A percentile compares a stretch with the other conserved stretches of the same genome.
Evolutionary conservation across 2,888 invertebrate genomes (phyloP).

Genomic region (Cybosia mesomella): DNA sequence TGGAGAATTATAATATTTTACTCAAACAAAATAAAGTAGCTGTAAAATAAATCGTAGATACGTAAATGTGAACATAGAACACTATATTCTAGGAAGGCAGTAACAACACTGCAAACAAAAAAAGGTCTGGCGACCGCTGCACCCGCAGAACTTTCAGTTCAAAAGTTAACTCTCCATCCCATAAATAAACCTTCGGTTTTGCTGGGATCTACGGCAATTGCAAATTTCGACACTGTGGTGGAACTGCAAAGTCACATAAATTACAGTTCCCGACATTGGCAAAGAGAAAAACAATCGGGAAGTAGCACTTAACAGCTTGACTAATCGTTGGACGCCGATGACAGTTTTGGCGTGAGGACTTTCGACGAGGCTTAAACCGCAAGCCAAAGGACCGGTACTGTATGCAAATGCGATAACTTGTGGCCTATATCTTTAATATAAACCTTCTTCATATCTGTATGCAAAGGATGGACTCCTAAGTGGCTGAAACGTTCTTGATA

Average conservation of each 20-base stretch:
- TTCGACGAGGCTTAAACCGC: conserved; percentile 65
- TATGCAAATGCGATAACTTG: conserved; percentile 65
- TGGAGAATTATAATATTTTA: conserved; percentile 7
- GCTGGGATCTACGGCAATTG: conserved; percentile 82
- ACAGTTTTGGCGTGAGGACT: conserved; percentile 73
- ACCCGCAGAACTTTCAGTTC: conserved; percentile 79
- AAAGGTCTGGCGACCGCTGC: conserved; percentile 74
- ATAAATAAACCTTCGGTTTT: conserved; percentile 87
- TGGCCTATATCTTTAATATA: conserved; percentile 51
- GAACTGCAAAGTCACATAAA: conserved; percentile 86
- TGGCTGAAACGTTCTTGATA: neutral
- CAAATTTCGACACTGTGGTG: conserved; percentile 79
- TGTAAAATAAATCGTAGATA: conserved; percentile 55
- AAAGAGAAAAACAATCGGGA: conserved; percentile 84
- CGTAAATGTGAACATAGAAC: conserved; percentile 62
- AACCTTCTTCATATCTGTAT: neutral
- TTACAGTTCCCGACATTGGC: conserved; percentile 79
- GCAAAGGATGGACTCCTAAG: neutral
- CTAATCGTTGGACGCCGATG: conserved; percentile 82
- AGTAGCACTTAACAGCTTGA: conserved; percentile 85
- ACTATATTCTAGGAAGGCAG: conserved; percentile 66
- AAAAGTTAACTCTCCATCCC: conserved; percentile 79
- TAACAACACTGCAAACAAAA: conserved; percentile 72
- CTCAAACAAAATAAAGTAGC: conserved; percentile 49
- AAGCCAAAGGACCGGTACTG: conserved; percentile 60